Evolutionary conservation across 2,113 vertebrate genomes (phyloP).

Genomic region (Uria lomvia): DNA sequence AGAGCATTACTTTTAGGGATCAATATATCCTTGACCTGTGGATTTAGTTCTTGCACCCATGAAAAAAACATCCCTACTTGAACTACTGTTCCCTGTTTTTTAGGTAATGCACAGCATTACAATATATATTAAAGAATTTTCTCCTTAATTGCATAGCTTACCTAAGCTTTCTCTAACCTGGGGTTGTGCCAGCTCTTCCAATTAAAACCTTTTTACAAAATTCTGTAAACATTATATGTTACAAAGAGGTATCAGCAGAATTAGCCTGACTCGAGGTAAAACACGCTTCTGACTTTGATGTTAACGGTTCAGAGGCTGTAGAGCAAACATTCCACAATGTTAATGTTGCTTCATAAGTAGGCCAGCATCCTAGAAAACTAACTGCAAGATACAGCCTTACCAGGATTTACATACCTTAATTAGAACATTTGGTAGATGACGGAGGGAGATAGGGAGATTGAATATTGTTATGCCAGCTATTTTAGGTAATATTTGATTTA

Average conservation of each 20-base stretch:
- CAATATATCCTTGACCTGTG: background rate
- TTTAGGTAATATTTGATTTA: background rate
- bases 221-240: background rate
- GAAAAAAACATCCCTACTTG: background rate
- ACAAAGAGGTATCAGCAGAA: background rate
- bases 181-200: background rate
- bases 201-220: background rate
- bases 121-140: background rate
- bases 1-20: background rate
- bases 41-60: background rate
- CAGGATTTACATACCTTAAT: background rate
- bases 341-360: background rate
- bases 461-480: background rate
- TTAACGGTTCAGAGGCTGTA: background rate
- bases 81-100: background rate
- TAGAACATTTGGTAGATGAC: background rate
- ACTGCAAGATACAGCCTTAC: background rate
- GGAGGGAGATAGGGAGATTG: background rate
- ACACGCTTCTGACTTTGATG: background rate
- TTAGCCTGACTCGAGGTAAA: background rate
- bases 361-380: background rate
- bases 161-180: background rate
- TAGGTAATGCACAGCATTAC: background rate
- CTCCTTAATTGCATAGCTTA: background rate
- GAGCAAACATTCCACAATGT: background rate